Base-by-base conservation (phyloP, 2,888 invertebrate species). In the Erebia aethiops region DNA sequence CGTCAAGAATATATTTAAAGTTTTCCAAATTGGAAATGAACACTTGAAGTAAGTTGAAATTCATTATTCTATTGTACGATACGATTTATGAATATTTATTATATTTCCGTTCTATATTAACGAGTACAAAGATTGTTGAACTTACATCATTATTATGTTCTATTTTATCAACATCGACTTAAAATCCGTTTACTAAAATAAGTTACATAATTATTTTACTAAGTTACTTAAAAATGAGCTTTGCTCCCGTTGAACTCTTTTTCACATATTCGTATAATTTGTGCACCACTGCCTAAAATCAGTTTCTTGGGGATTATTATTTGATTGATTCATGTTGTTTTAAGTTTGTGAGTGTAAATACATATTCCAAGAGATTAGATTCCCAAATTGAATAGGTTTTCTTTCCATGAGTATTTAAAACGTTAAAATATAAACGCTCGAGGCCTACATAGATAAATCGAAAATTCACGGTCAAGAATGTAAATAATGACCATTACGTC, bases 1-100 rank as follows among this genome's bases (percentile, higher is more conserved):
- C 74, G 85, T 93, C 54, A 89, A 87, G 72, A 81, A 87, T 21
- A 83, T 91, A 65, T 92, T 93, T 74, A 80, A 83, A 64, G 82
- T 80, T 21, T 83, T 91, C 13, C 79, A 84, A 56, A 73, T 81
- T 49, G 87, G 84, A 63, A 90, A 92, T 74, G 90, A 92, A 75
- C 84, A 88, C 79, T 83, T 85, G 56, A 93, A 91, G 92, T 93
- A 77, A 91, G 92, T 87, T 63, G 11, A 62, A 64, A 64, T 51
- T 67, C 26, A 67, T 71, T 57, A 71, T 74, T 66, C 62, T 68
- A 67, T 72, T 71, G 70, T 74, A 43, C 49, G 51, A 43, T 63
- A 57, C 69, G 69, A 51, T 66, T 69, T 66, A 72, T 73, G 56
- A 65, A 67, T 69, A 67, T 67, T 66, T 52, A 71, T 60, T 35